A percentile compares a stretch with the other conserved stretches of the same genome.
Conservation (phyloP, 2,113 vertebrate genomes). For the Pogonocichla stellata region DNA sequence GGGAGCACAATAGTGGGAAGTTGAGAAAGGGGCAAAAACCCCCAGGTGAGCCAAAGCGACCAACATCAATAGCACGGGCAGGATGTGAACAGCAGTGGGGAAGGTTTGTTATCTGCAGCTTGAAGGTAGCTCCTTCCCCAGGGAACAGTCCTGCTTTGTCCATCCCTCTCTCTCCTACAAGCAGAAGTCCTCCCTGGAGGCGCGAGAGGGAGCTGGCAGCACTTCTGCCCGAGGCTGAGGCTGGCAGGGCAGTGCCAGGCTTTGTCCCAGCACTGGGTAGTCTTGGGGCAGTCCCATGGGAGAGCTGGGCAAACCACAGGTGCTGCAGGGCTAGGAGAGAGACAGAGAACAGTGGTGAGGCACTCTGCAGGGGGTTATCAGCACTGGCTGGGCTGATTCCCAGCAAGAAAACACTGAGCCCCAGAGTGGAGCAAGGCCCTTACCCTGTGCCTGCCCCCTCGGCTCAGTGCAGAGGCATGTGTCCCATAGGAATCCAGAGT, state of each 20-base stretch:
- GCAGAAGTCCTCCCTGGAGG: slow-evolving; percentile 67
- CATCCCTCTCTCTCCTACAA: slow-evolving; percentile 40
- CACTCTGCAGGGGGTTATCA: background rate
- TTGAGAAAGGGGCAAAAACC: fast-evolving
- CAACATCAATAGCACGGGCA: background rate
- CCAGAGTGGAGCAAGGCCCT: background rate
- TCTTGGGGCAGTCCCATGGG: slow-evolving; percentile 27
- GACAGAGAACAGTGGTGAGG: background rate
- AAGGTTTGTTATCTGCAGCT: background rate
- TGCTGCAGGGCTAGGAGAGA: slow-evolving; percentile 53
- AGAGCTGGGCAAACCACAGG: slow-evolving; percentile 14
- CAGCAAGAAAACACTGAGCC: background rate
- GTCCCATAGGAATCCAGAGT: background rate
- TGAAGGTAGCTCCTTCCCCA: background rate
- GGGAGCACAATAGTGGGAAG: background rate
- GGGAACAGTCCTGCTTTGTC: background rate
- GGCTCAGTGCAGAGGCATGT: fast-evolving
- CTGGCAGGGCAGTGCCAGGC: background rate
- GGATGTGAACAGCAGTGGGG: fast-evolving
- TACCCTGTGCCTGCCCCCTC: background rate
- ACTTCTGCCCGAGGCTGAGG: background rate
- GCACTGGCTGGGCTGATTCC: background rate
- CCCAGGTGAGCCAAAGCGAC: background rate
- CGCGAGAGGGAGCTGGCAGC: background rate
- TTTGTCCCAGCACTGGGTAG: slow-evolving; percentile 30